A percentile compares a stretch with the other conserved stretches of the same genome.
Evolutionary conservation across 2,113 vertebrate species (phyloP).

Genomic region (Sphaerodactylus townsendi): DNA sequence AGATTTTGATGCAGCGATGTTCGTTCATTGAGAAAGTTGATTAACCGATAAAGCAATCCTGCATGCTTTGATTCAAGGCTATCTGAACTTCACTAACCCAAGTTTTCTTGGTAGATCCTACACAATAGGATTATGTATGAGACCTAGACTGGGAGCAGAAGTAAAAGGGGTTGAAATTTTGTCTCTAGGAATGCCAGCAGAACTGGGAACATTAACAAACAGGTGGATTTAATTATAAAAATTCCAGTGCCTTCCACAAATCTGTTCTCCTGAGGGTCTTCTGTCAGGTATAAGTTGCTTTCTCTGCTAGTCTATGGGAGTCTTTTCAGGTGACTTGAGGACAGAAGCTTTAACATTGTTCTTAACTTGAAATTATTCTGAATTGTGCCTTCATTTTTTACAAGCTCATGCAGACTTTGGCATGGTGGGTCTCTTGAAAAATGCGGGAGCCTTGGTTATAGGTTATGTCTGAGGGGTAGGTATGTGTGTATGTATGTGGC

Average conservation of each 20-base stretch:
- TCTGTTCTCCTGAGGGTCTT: conserved; percentile 7
- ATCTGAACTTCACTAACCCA: not conserved
- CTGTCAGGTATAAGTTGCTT: conserved; percentile 14
- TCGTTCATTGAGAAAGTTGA: not conserved
- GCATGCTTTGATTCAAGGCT: not conserved
- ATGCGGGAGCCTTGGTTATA: not conserved
- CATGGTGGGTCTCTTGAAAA: not conserved
- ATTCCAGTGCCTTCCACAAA: not conserved
- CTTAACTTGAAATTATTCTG: not conserved
- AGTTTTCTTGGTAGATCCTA: not conserved
- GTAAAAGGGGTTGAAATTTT: too few species aligned
- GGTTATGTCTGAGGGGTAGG: not conserved
- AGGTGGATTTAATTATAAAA: not conserved
- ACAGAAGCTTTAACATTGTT: not conserved
- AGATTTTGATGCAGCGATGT: not conserved
- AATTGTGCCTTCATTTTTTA: not conserved
- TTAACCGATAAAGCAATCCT: not conserved
- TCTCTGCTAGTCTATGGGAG: not conserved
- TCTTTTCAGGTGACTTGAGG: not conserved
- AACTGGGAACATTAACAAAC: not conserved
- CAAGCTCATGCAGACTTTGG: not conserved
- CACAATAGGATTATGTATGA: too few species aligned
- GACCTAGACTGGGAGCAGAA: not conserved
- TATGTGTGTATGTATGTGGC: conserved; percentile 3
- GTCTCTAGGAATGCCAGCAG: not conserved